Evolutionary conservation across 2,113 vertebrate genomes (phyloP).

Genomic region (Otolemur garnettii): DNA sequence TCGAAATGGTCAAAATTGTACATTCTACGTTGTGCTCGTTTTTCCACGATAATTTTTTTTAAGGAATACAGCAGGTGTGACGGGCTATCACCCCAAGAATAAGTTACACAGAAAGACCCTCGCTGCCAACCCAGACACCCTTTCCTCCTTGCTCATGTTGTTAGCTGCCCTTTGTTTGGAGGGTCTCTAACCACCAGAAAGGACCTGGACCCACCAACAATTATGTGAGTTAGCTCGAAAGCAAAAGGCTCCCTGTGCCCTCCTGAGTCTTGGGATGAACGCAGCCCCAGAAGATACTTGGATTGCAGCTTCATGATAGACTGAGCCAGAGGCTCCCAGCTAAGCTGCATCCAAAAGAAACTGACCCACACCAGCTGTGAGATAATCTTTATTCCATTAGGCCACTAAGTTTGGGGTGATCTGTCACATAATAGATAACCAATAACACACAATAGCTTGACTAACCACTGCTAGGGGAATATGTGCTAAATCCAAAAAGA

Average conservation of each 20-base stretch:
- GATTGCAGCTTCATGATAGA: background rate
- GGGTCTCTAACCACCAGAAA: background rate
- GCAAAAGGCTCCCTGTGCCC: background rate
- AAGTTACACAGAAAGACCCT: background rate
- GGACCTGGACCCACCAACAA: background rate
- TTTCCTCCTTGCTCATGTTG: background rate
- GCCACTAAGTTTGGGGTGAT: background rate
- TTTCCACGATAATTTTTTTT: background rate
- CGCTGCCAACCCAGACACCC: background rate
- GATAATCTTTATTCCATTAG: background rate
- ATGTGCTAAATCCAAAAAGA: background rate
- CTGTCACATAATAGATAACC: background rate
- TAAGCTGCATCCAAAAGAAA: background rate
- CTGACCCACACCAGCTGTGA: background rate
- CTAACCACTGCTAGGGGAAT: background rate
- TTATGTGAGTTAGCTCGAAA: background rate
- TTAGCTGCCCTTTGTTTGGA: background rate
- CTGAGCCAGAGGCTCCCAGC: background rate
- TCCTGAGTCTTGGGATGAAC: background rate
- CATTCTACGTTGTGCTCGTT: background rate
- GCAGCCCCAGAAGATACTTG: background rate
- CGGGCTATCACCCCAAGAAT: background rate
- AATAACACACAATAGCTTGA: background rate
- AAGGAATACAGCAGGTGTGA: background rate
- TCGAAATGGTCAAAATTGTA: background rate